Conservation (phyloP, 2,797 vertebrate species). For the Lophotriccus pileatus region DNA sequence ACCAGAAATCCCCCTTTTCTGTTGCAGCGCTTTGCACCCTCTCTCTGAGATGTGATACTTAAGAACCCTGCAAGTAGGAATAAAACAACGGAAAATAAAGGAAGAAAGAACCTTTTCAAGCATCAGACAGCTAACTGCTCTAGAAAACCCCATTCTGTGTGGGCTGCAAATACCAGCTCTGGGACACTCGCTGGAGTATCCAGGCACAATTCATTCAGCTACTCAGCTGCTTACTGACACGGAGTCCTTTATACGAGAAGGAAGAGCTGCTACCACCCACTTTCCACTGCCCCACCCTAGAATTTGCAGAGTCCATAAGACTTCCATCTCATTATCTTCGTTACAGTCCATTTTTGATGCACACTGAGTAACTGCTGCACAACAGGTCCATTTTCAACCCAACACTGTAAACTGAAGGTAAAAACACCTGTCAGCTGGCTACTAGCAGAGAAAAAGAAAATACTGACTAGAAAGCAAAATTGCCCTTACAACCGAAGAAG, state of each 20-base stretch:
- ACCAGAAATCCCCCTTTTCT: not conserved
- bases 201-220: not conserved
- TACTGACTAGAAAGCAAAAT: not conserved
- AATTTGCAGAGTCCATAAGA: not conserved
- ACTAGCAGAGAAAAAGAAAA: not conserved
- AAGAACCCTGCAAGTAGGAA: not conserved
- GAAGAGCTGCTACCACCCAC: not conserved
- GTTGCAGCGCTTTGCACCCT: not conserved
- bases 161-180: not conserved
- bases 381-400: not conserved
- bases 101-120: not conserved
- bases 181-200: not conserved
- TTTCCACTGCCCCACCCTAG: not conserved
- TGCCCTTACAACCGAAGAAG: not conserved
- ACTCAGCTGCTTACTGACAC: not conserved
- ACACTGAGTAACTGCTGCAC: fast-evolving
- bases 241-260: fast-evolving
- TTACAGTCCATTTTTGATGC: not conserved
- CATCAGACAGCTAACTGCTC: not conserved
- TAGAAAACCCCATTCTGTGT: not conserved
- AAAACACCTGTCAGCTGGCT: not conserved
- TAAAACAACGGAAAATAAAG: not conserved
- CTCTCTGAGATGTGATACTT: not conserved
- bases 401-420: not conserved
- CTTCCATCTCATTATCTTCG: not conserved